Evolutionary conservation across 2,888 invertebrate species (phyloP).

Genomic region (Drosophila vallismaia): DNA sequence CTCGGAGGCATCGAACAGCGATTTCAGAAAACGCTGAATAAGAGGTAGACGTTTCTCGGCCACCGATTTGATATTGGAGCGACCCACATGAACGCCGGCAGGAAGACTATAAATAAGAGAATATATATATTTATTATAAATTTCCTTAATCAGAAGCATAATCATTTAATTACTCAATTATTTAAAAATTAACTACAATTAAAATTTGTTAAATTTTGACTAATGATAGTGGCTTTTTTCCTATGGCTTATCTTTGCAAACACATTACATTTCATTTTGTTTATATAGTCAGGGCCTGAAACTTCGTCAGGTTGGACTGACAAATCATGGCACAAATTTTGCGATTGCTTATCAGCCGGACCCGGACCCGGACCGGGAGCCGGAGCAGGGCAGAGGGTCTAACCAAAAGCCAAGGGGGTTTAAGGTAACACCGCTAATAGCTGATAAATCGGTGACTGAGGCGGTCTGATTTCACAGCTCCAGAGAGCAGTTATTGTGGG

Average conservation of each 20-base stretch:
- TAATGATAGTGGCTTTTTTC: too few species aligned
- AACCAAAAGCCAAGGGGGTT: slow-evolving; percentile 14
- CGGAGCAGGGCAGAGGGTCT: slow-evolving; percentile 27
- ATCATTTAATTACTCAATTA: background rate
- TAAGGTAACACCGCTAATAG: slow-evolving; percentile 50
- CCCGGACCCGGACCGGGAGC: background rate
- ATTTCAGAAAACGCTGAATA: slow-evolving; percentile 93
- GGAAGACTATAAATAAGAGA: slow-evolving; percentile 85
- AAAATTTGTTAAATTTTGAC: background rate
- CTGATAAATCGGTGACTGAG: slow-evolving; percentile 56
- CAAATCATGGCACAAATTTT: slow-evolving; percentile 17
- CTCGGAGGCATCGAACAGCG: slow-evolving; percentile 93
- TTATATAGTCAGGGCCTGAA: slow-evolving; percentile 5
- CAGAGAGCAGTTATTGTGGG: slow-evolving; percentile 23
- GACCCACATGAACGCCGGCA: slow-evolving; percentile 92
- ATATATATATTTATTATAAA: background rate
- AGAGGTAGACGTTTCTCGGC: slow-evolving; percentile 96
- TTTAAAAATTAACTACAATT: slow-evolving; percentile 11
- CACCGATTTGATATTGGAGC: slow-evolving; percentile 97
- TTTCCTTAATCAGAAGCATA: background rate
- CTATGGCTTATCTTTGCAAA: background rate
- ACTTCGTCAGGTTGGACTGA: slow-evolving; percentile 6
- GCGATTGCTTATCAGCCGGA: slow-evolving; percentile 50
- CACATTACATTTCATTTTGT: slow-evolving; percentile 14
- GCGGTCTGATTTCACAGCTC: slow-evolving; percentile 43